Base-by-base conservation (phyloP, 2,113 vertebrate species). In the Ochotona princeps region DNA sequence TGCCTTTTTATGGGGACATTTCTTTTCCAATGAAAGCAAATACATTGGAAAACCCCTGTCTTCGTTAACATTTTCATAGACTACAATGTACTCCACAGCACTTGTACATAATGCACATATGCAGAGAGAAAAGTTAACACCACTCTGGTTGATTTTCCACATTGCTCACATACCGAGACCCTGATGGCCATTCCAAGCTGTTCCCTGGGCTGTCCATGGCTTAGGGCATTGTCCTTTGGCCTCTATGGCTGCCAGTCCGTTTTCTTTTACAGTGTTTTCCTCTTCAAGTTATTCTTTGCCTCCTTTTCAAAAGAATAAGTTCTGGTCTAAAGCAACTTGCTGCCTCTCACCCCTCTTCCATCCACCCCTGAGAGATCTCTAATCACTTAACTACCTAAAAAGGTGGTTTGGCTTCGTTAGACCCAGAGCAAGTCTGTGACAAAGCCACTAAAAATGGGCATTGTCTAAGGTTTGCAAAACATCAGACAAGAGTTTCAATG, bases 1-100 rank as follows among this genome's bases (percentile, higher is more conserved):
- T 97, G 97, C 97, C 97, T 98, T 98, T 98, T 98, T 98, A 98
- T 98, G 97, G 97, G 97, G 98, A 97, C 97, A 95, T 97, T 97
- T 97, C 97, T 96, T 96, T 95, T 97, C 97, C 97, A 97, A 94
- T 94, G 97, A 98, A 97, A 98, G 96, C 95, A 97, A 97, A 97
- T 96, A 97, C 96, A 96, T 95, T 96, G 97, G 96, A 98, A 98
- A 98, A 97, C 97, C 95, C 97, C 97, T 97, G 97, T 97, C 97
- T 98, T 97, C 83, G 96, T 97, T 98, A 98, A 97, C 97, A 90
- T 97, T 98, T 97, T 97, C 97, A 98, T 97, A 79, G 92, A 96
- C 96, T 98, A 98, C 97, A 93, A 96, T 97, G 97, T 84, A 93
- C 93, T 97, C 97, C 97, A 96, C 73, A 80, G 96, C 91, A 96